Evolutionary conservation across 2,113 vertebrate genomes (phyloP).

Genomic region (Hirundichthys speculiger): DNA sequence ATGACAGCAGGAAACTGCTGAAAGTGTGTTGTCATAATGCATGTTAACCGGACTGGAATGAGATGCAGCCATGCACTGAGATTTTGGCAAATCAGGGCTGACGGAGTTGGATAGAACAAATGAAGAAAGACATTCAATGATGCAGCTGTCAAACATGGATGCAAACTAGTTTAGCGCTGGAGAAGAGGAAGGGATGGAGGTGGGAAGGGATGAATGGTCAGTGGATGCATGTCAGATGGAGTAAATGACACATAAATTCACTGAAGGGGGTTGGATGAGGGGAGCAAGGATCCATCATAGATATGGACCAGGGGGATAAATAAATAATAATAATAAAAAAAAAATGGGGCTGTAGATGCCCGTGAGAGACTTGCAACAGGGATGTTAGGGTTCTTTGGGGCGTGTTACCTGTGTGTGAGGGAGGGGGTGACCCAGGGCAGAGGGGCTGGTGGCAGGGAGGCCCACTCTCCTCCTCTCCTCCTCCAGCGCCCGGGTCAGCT

Average conservation of each 20-base stretch:
- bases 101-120: not conserved
- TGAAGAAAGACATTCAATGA: not conserved
- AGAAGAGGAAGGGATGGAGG: conserved; percentile 7
- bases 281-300: conserved; percentile 20
- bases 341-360: not conserved
- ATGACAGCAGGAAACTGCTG: conserved; percentile 46
- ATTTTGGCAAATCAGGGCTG: conserved; percentile 4
- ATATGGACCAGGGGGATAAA: not conserved
- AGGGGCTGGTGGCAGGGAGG: conserved; percentile 90
- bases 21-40: conserved; percentile 8
- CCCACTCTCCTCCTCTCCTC: conserved; percentile 98
- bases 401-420: conserved; percentile 94
- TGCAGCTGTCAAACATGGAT: conserved; percentile 1
- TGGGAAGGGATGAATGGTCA: conserved; percentile 13
- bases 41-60: conserved; percentile 6
- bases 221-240: conserved; percentile 6
- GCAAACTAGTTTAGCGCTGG: not conserved
- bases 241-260: conserved; percentile 23
- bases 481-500: conserved; percentile 98
- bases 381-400: conserved; percentile 12
- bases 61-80: conserved; percentile 11
- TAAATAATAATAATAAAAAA: not conserved
- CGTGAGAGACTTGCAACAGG: not conserved
- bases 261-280: conserved; percentile 7
- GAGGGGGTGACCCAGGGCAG: conserved; percentile 83